Evolutionary conservation across 2,888 invertebrate species (phyloP), one percentile per base, ranked within the genome.

Genomic region (Pristionchus entomophagus): DNA sequence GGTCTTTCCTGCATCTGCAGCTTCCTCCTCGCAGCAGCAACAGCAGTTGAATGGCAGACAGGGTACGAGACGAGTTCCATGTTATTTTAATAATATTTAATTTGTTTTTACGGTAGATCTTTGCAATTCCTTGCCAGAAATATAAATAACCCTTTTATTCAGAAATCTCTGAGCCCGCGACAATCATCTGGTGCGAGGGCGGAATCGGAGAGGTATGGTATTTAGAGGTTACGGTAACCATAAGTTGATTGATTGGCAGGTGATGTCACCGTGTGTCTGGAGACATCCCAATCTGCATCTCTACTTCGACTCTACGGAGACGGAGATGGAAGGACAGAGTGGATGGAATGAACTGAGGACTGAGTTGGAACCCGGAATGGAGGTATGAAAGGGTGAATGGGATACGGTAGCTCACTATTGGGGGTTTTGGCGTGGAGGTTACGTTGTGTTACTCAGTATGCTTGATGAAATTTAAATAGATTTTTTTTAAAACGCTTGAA

Each of bases 121-220:
- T 14, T 45, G 45, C 6, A 65, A 12, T 29, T 65, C 14, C 5
- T 29, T 5, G 29, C 29, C n/a, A n/a, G n/a, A n/a, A n/a, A n/a
- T 6, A 65, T 65, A 29, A 5, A 65, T 6, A 22, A 29, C 29
- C 19, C 32, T 12, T 65, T 65, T 65, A n/a, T 77, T n/a, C 82
- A 82, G 82, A n/a, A 38, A 19, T 56, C 38, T n/a, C 59, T n/a
- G 82, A 82, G 59, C 53, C 56, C 2, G n/a, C 59, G 12, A 82
- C 59, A 29, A 17, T 82, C 0, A 41, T 82, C 38, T 82, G 82
- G 82, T 26, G 41, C 41, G 82, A 82, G 26, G 82, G 59, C 6
- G 59, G 45, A 19, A 59, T 82, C 41, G 82, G 82, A 82, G 82
- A 82, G 82, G 82, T 82, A 51, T 51, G 49, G 78, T 32, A 80